Conservation (phyloP, 2,113 vertebrate species). For the Oryzias javanicus region DNA sequence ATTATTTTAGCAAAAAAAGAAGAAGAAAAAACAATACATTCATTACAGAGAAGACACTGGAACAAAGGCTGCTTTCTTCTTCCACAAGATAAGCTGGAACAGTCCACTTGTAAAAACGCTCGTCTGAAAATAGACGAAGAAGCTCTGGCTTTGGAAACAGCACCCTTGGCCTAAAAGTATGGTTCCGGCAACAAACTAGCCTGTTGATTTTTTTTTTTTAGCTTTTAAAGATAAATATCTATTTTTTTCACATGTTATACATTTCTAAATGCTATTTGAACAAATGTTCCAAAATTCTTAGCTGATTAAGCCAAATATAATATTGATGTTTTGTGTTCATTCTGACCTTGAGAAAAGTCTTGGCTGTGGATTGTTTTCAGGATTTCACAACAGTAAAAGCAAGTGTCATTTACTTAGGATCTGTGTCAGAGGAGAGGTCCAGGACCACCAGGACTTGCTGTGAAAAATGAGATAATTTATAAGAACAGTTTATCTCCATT, state of each 20-base stretch:
- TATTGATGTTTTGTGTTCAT: conserved; percentile 22
- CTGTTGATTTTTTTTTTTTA: too few relatives aligned
- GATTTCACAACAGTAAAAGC: conserved; percentile 20
- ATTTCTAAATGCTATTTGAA: background rate
- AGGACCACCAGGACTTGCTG: conserved; percentile 13
- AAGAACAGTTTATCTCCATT: conserved; percentile 3
- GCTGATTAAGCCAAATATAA: conserved; percentile 19
- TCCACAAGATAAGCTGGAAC: too few relatives aligned
- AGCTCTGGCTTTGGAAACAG: too few relatives aligned
- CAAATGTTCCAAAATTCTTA: conserved; percentile 3
- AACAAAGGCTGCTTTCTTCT: too few relatives aligned
- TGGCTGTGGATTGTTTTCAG: conserved; percentile 22
- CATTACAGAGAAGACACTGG: too few relatives aligned
- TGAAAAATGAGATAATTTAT: conserved; percentile 18
- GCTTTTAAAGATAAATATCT: conserved; percentile 9
- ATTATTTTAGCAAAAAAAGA: too few relatives aligned
- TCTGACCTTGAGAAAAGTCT: conserved; percentile 22
- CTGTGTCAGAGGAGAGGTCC: background rate
- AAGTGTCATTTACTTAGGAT: background rate
- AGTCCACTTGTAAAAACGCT: too few relatives aligned
- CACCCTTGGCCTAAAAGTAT: too few relatives aligned
- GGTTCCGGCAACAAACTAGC: too few relatives aligned
- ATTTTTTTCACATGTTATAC: conserved; percentile 3
- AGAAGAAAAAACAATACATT: too few relatives aligned
- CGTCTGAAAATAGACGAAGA: too few relatives aligned